Percentiles rank a stretch among this genome's conserved stretches.
Evolutionary conservation across 2,113 vertebrate genomes (phyloP).

Genomic region (Suncus etruscus): DNA sequence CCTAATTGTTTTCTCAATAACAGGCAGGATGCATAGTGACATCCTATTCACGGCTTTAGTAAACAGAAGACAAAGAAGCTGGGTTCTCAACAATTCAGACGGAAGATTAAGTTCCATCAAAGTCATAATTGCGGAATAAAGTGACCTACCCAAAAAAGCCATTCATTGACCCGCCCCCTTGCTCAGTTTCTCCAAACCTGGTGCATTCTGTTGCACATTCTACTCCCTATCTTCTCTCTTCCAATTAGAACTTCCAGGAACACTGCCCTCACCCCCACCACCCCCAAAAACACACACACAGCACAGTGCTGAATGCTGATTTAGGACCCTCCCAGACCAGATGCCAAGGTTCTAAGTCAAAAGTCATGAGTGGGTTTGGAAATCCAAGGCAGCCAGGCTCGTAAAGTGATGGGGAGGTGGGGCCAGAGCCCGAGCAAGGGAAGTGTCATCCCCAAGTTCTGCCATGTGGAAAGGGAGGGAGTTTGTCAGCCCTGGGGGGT

Average conservation of each 20-base stretch:
- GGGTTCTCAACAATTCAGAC: too few species aligned
- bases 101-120: background rate
- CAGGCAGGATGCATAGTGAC: background rate
- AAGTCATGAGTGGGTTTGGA: constrained; percentile 70
- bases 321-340: constrained; percentile 66
- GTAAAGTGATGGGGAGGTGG: constrained; percentile 59
- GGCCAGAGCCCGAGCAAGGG: background rate
- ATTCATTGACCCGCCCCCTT: background rate
- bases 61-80: background rate
- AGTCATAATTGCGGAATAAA: background rate
- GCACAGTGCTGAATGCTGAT: constrained; percentile 7
- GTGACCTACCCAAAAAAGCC: background rate
- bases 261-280: background rate
- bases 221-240: background rate
- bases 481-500: constrained; percentile 8
- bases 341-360: constrained; percentile 77
- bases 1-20: constrained; percentile 64
- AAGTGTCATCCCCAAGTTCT: background rate
- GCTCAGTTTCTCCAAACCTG: background rate
- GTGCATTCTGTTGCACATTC: background rate
- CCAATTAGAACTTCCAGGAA: background rate
- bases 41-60: background rate
- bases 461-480: constrained; percentile 48
- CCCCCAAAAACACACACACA: background rate
- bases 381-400: constrained; percentile 64